Conservation (phyloP, 2,113 vertebrate species). For the Labeo catla region DNA sequence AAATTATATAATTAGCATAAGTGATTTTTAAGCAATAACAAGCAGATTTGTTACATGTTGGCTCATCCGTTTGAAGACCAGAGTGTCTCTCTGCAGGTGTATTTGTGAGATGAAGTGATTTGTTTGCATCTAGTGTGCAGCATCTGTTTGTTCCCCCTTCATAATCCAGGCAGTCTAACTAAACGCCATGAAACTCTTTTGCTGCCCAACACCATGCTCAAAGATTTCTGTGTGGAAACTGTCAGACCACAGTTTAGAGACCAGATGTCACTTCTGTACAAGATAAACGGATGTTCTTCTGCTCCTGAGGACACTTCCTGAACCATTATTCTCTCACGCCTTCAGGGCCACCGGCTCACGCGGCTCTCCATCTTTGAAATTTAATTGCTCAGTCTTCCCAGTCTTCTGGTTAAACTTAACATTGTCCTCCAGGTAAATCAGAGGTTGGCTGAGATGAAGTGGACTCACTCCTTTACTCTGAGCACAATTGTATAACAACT, state of each 20-base stretch:
- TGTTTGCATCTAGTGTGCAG: neutral
- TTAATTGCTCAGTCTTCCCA: conserved; percentile 31
- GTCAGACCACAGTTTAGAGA: conserved; percentile 24
- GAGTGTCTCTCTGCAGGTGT: conserved; percentile 30
- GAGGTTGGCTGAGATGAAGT: conserved; percentile 28
- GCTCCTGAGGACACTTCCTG: conserved; percentile 34
- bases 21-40: conserved; percentile 15
- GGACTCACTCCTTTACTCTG: neutral
- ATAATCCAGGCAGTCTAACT: conserved; percentile 10
- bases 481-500: neutral
- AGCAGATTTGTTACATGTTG: neutral
- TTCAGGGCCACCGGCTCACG: conserved; percentile 30
- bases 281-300: conserved; percentile 24
- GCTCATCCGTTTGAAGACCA: conserved; percentile 10
- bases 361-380: conserved; percentile 37
- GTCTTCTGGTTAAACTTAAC: conserved; percentile 29
- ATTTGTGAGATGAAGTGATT: conserved; percentile 21
- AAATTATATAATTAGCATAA: conserved; percentile 10
- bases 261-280: neutral
- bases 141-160: conserved; percentile 8
- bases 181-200: neutral
- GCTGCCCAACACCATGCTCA: neutral
- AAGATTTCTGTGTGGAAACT: conserved; percentile 4
- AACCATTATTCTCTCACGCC: conserved; percentile 25
- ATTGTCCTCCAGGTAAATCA: conserved; percentile 33